Base-by-base conservation (phyloP, 2,113 vertebrate genomes). In the Gymnogyps californianus region DNA sequence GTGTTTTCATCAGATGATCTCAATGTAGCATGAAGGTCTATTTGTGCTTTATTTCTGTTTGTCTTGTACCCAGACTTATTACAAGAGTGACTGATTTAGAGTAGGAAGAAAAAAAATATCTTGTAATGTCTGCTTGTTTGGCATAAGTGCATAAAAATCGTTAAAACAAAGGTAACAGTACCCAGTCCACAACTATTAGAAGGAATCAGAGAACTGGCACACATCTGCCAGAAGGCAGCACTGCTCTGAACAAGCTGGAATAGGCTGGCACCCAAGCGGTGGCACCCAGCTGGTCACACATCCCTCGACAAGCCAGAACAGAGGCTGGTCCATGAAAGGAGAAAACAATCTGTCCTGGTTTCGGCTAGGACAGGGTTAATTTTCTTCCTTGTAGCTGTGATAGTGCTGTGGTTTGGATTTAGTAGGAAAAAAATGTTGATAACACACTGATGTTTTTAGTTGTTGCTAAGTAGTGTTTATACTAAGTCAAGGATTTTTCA, bases 221-320 rank as follows among this genome's bases (percentile, higher is more conserved):
- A 12, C 18, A 12, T 13, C 38, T 67, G 38, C 34, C 55, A 65
- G 46, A 20, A 70, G 61, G 11, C 3, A 71, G 29, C 76, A 31
- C 29, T 51, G 65, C 64, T 77, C 67, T 61, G 44, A 46, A 22
- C 31, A 31, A 66, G 46, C 15, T 90, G 51, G 34, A 79, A n/a
- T 9, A 65, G 42, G 7, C 52, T 34, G 47, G n/a, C 38, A 54
- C 40, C 34, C 10, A n/a, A 28, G 11, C 0, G 0, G 28, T 40
- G 34, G 4, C 57, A 79, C 29, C 38, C 62, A 55, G 44, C 12
- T 75, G 31, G 4, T 54, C 70, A 62, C 21, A 22, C 5, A 10
- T 16, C 21, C 46, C 61, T 75, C 4, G 1, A 40, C 20, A 70
- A 65, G 20, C 6, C 51, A 75, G 40, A 70, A 34, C 6, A 52